Evolutionary conservation across 2,113 vertebrate species (phyloP).

Genomic region (Rhinoderma darwinii): DNA sequence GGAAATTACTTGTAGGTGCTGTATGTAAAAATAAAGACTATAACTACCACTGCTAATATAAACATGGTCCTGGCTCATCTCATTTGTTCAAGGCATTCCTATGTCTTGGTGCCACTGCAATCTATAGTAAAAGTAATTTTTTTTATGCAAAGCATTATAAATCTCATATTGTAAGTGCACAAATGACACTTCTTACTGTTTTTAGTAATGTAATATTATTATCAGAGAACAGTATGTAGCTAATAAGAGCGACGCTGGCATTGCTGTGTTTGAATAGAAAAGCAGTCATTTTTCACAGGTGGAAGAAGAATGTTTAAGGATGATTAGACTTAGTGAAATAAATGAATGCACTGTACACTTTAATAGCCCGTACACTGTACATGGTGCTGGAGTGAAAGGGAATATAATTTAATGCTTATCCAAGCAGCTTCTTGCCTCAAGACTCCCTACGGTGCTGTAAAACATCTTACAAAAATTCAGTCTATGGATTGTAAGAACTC

Average conservation of each 20-base stretch:
- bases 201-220: constrained; percentile 43
- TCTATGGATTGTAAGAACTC: constrained; percentile 35
- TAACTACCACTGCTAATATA: background rate
- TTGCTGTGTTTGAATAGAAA: constrained; percentile 22
- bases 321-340: constrained; percentile 47
- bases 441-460: constrained; percentile 45
- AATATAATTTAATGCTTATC: constrained; percentile 48
- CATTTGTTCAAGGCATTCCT: background rate
- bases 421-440: constrained; percentile 42
- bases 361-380: constrained; percentile 47
- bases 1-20: background rate
- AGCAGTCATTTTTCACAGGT: constrained; percentile 45
- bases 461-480: constrained; percentile 35
- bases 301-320: constrained; percentile 48
- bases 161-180: constrained; percentile 16
- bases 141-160: constrained; percentile 7
- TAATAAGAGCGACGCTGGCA: constrained; percentile 36
- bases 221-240: constrained; percentile 32
- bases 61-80: background rate
- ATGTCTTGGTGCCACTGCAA: background rate
- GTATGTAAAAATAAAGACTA: background rate
- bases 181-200: constrained; percentile 20
- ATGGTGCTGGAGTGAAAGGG: constrained; percentile 31
- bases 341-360: constrained; percentile 48
- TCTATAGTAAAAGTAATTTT: background rate